These are phyloP conservation scores for Cerastis leucographa DNA, from an alignment of 2,888 invertebrate species.

Conservation along the genomic window DNA sequence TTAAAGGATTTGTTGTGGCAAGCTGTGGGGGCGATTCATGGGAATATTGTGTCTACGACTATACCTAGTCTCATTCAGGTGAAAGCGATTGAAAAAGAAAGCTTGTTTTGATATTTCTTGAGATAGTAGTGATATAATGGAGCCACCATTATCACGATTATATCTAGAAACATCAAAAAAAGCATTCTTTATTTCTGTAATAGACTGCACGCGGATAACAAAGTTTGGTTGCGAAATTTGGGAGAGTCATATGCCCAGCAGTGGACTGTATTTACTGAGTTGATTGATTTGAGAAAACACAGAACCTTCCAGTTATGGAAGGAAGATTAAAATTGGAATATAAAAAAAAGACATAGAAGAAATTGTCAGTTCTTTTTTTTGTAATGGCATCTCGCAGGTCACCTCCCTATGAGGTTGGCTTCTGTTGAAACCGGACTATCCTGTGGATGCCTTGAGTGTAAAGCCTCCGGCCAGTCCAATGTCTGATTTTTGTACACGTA, in stretches of 20 bases:
- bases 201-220: neutral
- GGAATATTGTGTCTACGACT: constrained; percentile 72
- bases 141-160: too few species aligned
- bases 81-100: neutral
- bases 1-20: constrained; percentile 82
- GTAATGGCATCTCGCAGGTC: too few species aligned
- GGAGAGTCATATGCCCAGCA: neutral
- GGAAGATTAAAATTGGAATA: neutral
- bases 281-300: neutral
- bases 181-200: too few species aligned
- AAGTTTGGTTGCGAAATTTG: neutral
- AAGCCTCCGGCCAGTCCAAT: too few species aligned
- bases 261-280: neutral
- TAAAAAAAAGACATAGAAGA: neutral
- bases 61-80: constrained; percentile 42
- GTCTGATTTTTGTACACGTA: neutral
- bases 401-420: too few species aligned
- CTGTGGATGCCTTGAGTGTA: too few species aligned
- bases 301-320: neutral
- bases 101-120: neutral
- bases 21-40: constrained; percentile 81
- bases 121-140: too few species aligned
- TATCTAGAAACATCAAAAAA: too few species aligned
- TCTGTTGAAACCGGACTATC: too few species aligned
- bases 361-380: neutral